phyloP scores from a whole-genome alignment of 1,140 invertebrate genomes.

The Brachionus asplanchnoidis region DNA sequence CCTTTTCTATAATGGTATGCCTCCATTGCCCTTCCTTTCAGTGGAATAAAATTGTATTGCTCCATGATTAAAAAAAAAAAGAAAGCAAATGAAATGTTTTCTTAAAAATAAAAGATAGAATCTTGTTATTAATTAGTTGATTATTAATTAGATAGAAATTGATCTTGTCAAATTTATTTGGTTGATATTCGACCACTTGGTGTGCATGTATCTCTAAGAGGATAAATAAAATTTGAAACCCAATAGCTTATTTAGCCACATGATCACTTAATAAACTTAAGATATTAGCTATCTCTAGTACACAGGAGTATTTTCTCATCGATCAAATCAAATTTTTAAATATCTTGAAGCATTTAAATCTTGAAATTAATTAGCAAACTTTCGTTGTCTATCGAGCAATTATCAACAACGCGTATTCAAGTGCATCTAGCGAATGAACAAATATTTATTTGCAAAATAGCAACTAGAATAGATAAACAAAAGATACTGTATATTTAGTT shows the following conservation, averaged over 20 bases:
- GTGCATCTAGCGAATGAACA: not conserved
- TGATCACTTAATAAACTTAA: not conserved
- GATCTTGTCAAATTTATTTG: not conserved
- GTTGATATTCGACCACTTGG: not conserved
- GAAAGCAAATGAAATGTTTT: too few relatives aligned
- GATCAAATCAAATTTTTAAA: not conserved
- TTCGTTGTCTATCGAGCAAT: not conserved
- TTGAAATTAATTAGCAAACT: not conserved
- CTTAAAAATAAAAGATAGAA: too few relatives aligned
- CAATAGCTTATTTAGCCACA: not conserved
- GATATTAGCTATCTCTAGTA: not conserved
- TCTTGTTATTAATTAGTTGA: too few relatives aligned
- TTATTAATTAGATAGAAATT: not conserved
- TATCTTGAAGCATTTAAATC: not conserved
- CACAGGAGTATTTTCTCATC: not conserved
- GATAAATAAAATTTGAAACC: not conserved
- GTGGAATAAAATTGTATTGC: too few relatives aligned
- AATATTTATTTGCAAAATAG: not conserved
- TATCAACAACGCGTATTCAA: not conserved
- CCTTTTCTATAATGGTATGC: too few relatives aligned
- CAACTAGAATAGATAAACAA: not conserved
- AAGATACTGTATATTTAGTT: not conserved
- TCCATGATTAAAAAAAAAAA: too few relatives aligned
- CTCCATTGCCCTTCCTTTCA: too few relatives aligned
- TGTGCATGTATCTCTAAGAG: not conserved